Evolutionary conservation across 2,888 invertebrate species (phyloP).

Genomic region (Pteria penguin): DNA sequence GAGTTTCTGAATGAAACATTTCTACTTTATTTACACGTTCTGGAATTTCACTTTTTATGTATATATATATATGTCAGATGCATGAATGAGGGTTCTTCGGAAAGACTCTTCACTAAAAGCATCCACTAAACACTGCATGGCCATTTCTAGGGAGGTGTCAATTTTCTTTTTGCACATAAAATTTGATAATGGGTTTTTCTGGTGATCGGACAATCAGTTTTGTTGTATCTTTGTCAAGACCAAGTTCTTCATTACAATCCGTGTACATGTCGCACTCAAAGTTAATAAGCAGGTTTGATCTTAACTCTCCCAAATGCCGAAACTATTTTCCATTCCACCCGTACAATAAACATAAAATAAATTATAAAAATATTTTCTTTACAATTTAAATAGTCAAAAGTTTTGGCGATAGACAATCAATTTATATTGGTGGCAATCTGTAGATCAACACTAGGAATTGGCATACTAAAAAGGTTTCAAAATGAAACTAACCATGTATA

Average conservation of each 20-base stretch:
- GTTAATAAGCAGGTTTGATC: not conserved
- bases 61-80: not conserved
- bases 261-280: slow-evolving; percentile 21
- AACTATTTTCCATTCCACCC: slow-evolving; percentile 4
- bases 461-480: too few species aligned
- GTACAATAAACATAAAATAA: not conserved
- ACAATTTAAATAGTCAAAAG: not conserved
- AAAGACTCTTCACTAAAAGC: not conserved
- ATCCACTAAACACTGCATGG: slow-evolving; percentile 9
- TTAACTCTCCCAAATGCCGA: not conserved
- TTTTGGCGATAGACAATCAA: too few species aligned
- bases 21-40: slow-evolving; percentile 14
- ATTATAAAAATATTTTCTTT: not conserved
- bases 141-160: not conserved
- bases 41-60: not conserved
- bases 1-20: slow-evolving; percentile 30
- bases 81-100: too few species aligned
- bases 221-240: not conserved
- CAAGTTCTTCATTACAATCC: not conserved
- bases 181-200: slow-evolving; percentile 22
- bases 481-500: too few species aligned
- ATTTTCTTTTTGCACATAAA: slow-evolving; percentile 5
- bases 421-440: too few species aligned
- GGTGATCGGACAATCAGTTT: not conserved
- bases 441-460: too few species aligned